Evolutionary conservation across 2,888 invertebrate genomes (phyloP).

Genomic region (Cryptocephalus moraei): DNA sequence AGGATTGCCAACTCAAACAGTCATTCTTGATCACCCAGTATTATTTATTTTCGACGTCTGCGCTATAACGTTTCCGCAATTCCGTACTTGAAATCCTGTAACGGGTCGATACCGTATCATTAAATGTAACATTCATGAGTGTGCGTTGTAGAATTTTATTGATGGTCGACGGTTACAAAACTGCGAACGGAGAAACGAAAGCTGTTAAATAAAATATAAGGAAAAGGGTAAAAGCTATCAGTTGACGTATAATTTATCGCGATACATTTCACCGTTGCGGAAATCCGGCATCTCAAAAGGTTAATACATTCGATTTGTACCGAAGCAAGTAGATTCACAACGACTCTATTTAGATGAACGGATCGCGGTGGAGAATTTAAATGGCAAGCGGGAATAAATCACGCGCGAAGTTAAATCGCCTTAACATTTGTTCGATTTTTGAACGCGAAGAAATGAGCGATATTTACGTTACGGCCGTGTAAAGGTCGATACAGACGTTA

Average conservation of each 20-base stretch:
- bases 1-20: no score
- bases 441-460: no score
- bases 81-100: no score
- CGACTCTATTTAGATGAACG: constrained; percentile 5
- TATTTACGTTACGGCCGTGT: no score
- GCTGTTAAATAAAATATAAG: constrained; percentile 20
- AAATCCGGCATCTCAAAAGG: constrained; percentile 17
- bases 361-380: not conserved
- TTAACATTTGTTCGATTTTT: no score
- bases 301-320: constrained; percentile 17
- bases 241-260: constrained; percentile 17
- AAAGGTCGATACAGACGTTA: no score
- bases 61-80: no score
- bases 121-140: constrained; percentile 6
- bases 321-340: not conserved
- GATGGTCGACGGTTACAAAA: constrained; percentile 10
- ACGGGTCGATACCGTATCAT: not conserved
- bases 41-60: no score
- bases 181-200: constrained; percentile 18
- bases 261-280: constrained; percentile 17
- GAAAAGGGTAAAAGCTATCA: constrained; percentile 17
- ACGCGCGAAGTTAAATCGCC: no score
- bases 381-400: no score
- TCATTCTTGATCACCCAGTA: no score
- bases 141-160: constrained; percentile 7